phyloP scores from a whole-genome alignment of 2,797 vertebrate genomes.

The Sebastiscus albofasciatus region DNA sequence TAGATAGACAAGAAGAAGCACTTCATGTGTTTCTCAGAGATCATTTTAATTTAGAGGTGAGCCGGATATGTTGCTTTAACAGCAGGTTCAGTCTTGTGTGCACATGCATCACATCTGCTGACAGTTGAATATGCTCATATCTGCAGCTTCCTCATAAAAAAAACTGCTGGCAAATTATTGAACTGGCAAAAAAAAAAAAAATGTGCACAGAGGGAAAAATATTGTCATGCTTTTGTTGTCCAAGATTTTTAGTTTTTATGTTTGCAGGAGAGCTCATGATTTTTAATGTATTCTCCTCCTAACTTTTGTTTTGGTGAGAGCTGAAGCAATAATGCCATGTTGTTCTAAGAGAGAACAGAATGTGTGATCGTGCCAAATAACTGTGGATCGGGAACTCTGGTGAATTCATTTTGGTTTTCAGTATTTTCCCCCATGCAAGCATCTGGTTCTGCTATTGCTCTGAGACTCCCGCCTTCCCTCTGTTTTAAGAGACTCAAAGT shows the following conservation, averaged over 20 bases:
- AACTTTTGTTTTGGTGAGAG: conserved; percentile 57
- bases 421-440: conserved; percentile 41
- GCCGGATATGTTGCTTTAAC: conserved; percentile 16
- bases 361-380: conserved; percentile 65
- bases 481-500: conserved; percentile 20
- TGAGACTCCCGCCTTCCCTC: conserved; percentile 20
- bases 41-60: conserved; percentile 26
- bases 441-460: conserved; percentile 69
- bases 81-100: conserved; percentile 52
- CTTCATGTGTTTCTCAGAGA: conserved; percentile 1
- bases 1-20: not conserved
- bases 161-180: conserved; percentile 26
- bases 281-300: conserved; percentile 11
- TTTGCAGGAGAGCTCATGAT: conserved; percentile 20
- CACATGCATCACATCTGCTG: conserved; percentile 53
- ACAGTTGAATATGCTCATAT: conserved; percentile 25
- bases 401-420: conserved; percentile 63
- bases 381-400: conserved; percentile 64
- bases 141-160: conserved; percentile 36
- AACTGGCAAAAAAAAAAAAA: conserved; percentile 9
- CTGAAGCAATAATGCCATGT: conserved; percentile 21
- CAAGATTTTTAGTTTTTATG: conserved; percentile 23
- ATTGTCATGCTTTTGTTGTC: not conserved
- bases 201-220: not conserved
- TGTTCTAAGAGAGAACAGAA: conserved; percentile 56